Evolutionary conservation across 1,140 invertebrate species (phyloP).

Genomic region (Pseudachorutes palmiensis): DNA sequence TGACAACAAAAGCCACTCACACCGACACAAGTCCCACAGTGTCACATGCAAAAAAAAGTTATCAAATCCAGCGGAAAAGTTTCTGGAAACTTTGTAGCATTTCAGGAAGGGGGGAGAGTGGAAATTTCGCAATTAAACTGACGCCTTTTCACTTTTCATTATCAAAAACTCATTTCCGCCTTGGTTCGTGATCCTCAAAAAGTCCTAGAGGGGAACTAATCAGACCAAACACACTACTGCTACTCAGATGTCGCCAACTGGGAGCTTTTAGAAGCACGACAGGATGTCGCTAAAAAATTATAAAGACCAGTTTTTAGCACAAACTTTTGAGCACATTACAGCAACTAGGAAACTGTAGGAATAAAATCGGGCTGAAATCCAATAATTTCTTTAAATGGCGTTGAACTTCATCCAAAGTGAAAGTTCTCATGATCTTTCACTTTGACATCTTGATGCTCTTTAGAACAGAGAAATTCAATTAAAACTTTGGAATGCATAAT

Average conservation of each 20-base stretch:
- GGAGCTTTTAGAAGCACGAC: no score
- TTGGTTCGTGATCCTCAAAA: neutral
- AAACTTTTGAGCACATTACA: no score
- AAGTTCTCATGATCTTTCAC: neutral
- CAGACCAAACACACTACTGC: no score
- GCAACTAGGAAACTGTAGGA: no score
- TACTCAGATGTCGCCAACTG: no score
- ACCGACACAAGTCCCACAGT: neutral
- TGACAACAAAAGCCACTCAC: neutral
- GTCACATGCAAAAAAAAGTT: neutral
- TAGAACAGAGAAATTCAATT: neutral
- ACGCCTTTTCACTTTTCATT: constrained; percentile 10
- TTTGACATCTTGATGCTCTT: neutral
- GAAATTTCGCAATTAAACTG: constrained; percentile 11
- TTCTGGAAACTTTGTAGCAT: no score
- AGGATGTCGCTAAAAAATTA: no score
- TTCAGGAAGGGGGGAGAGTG: neutral
- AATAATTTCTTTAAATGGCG: no score
- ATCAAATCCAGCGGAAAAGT: neutral
- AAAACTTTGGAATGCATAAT: neutral
- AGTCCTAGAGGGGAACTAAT: no score
- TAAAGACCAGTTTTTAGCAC: no score
- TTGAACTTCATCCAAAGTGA: no score
- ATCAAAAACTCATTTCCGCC: constrained; percentile 8
- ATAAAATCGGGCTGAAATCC: no score